Percentiles rank a stretch among this genome's conserved stretches.
Conservation (phyloP, 2,797 vertebrate genomes). For the Hapalemur alaotrensis region DNA sequence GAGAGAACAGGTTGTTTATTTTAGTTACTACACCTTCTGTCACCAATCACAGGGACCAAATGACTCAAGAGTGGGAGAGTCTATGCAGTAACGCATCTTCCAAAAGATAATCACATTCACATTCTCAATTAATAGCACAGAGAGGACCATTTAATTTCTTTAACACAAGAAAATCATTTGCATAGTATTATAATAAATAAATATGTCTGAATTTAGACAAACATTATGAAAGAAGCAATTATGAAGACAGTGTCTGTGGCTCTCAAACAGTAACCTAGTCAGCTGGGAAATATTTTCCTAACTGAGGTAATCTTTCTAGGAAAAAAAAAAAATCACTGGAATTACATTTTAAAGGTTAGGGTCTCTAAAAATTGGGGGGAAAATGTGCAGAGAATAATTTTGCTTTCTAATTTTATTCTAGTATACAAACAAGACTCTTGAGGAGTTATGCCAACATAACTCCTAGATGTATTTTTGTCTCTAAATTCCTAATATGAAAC, state of each 20-base stretch:
- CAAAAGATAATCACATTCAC: slow-evolving; percentile 53
- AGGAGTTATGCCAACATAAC: slow-evolving; percentile 22
- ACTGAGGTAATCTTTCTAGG: slow-evolving; percentile 37
- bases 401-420: slow-evolving; percentile 63
- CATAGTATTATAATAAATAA: slow-evolving; percentile 61
- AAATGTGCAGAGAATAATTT: slow-evolving; percentile 61
- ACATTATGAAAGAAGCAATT: background rate
- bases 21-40: slow-evolving; percentile 17
- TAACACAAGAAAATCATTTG: slow-evolving; percentile 59
- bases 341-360: slow-evolving; percentile 55
- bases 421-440: slow-evolving; percentile 58
- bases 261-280: slow-evolving; percentile 29
- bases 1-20: slow-evolving; percentile 30
- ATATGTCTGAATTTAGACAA: slow-evolving; percentile 12
- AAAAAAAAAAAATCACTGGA: background rate
- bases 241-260: background rate
- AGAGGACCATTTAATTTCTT: slow-evolving; percentile 13
- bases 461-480: slow-evolving; percentile 58
- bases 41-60: background rate
- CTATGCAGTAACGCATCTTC: background rate
- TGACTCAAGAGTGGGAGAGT: background rate
- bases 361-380: slow-evolving; percentile 57
- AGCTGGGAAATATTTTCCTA: slow-evolving; percentile 23
- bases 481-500: slow-evolving; percentile 62
- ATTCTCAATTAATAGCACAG: slow-evolving; percentile 52